These are phyloP conservation scores for Toxotes lorentzi DNA, from an alignment of 2,797 vertebrate genomes.

Conservation along the genomic window DNA sequence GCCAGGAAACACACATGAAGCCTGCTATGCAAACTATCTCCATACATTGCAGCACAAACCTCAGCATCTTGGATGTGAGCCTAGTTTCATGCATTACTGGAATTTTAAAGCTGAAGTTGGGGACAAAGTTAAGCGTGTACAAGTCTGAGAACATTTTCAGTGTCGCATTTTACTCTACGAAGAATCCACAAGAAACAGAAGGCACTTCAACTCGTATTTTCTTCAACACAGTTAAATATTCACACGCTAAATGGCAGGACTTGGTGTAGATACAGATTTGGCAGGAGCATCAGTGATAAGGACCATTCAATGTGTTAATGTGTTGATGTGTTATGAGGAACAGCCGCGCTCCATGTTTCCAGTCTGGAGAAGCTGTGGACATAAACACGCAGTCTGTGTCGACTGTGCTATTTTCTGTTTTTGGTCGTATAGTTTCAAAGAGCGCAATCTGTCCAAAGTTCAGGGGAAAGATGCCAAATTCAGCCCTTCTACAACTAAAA, in stretches of 20 bases:
- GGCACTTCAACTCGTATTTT: conserved; percentile 7
- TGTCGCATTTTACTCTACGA: conserved; percentile 33
- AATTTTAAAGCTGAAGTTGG: conserved; percentile 22
- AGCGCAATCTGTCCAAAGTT: conserved; percentile 3
- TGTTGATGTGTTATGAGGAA: conserved; percentile 35
- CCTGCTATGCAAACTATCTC: conserved; percentile 25
- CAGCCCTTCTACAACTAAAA: background rate
- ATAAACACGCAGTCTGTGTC: conserved; percentile 10
- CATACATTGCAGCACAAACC: conserved; percentile 1
- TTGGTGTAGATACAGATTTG: conserved; percentile 20
- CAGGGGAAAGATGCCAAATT: background rate
- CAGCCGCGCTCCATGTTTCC: background rate
- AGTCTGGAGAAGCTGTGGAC: conserved; percentile 20
- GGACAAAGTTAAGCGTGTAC: background rate
- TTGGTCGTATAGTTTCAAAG: conserved; percentile 19
- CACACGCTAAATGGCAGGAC: conserved; percentile 18
- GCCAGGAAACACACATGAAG: conserved; percentile 25
- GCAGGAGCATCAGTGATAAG: conserved; percentile 28
- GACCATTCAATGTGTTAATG: conserved; percentile 41
- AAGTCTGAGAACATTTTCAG: conserved; percentile 46
- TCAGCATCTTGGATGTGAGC: conserved; percentile 19
- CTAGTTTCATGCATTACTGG: conserved; percentile 13
- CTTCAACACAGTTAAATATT: conserved; percentile 19
- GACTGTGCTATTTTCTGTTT: background rate
- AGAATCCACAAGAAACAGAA: background rate